Evolutionary conservation across 2,113 vertebrate species (phyloP), one percentile per base, ranked within the genome.

Genomic region (Ibidorhyncha struthersii): DNA sequence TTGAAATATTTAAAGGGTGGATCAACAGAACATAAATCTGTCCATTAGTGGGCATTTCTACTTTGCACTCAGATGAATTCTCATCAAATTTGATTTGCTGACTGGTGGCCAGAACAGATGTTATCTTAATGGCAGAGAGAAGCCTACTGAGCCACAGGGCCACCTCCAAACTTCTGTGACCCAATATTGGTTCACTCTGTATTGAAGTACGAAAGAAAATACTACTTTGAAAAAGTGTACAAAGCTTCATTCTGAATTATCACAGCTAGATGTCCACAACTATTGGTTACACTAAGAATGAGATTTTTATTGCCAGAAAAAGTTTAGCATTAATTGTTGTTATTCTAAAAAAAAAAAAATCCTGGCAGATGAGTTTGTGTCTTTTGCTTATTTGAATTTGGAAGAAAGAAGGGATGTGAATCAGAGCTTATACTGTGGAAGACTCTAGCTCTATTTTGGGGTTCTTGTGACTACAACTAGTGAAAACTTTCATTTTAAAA

Each of bases 51-150:
- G 80, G 29, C 66, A 92, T 98, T 98, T 97, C 81, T 93, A 88
- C 90, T 96, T 98, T 96, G 88, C 85, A 92, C 69, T 97, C 79
- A 81, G 69, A 86, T 97, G 94, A 98, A 97, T 98, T 97, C 83
- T 96, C 72, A 96, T 96, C 85, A 96, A 95, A 97, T 98, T 97
- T 96, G 90, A 97, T 97, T 98, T 98, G 91, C 93, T 98, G 93
- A 98, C 93, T 98, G 69, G 96, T 96, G 95, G 83, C 77, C 96
- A 97, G 93, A 97, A 95, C 96, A 98, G 95, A 96, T 98, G 94
- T 97, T 98, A 92, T 73, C 94, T 97, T 98, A 98, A 97, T 98
- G 86, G 85, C 96, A 95, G 65, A 95, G 47, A 88, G 76, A 96
- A 96, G 47, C 91, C 88, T 95, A 82, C 70, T 92, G 95, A 98